Conservation (phyloP, 2,888 invertebrate species). For the Drosophila multiciliata region DNA sequence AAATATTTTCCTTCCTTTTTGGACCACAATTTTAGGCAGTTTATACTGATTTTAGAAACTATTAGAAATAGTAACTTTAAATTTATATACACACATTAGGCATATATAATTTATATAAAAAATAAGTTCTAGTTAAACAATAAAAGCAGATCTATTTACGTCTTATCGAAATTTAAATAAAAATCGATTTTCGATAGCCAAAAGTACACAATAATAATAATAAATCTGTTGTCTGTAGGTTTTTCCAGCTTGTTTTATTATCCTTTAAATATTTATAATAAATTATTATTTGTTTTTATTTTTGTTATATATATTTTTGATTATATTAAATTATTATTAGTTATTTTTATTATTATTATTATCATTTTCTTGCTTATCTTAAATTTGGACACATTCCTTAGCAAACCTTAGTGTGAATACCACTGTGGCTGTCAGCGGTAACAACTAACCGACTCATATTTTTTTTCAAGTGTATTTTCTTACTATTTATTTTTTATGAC, state of each 20-base stretch:
- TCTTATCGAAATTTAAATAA: neutral
- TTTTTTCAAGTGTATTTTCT: conserved; percentile 78
- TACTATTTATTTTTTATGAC: conserved; percentile 79
- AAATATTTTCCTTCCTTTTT: neutral
- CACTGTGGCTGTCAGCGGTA: conserved; percentile 27
- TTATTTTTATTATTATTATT: neutral
- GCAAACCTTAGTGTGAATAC: neutral
- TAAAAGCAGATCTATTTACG: neutral
- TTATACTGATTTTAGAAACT: neutral
- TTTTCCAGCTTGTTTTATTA: too few relatives aligned
- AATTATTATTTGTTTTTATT: too few relatives aligned
- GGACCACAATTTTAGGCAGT: neutral
- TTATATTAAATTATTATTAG: neutral
- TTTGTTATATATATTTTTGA: too few relatives aligned
- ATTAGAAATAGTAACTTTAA: rapidly evolving
- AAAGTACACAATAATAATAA: neutral
- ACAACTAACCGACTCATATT: conserved; percentile 46
- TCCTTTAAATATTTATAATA: too few relatives aligned
- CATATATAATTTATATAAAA: too few relatives aligned
- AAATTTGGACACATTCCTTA: neutral
- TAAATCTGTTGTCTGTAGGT: neutral
- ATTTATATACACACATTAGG: neutral
- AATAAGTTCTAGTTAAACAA: neutral
- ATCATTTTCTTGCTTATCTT: neutral
- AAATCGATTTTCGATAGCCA: neutral